These are phyloP conservation scores for Amyelois transitella DNA, from an alignment of 1,140 invertebrate genomes.

Conservation along the genomic window DNA sequence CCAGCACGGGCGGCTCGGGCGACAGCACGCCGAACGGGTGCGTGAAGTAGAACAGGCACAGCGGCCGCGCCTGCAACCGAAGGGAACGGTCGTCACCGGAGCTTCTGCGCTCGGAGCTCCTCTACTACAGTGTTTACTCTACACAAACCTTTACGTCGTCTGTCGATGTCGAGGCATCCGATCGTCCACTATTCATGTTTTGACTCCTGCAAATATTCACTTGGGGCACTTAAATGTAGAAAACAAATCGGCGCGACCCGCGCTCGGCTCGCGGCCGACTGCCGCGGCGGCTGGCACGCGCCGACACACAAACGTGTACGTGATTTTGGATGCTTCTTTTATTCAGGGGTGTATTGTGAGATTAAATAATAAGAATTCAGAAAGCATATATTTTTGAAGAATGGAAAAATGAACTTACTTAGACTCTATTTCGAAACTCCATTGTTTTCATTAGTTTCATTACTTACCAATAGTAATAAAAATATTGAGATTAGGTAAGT, in stretches of 20 bases:
- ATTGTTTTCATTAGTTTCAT: not conserved
- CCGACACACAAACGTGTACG: conserved; percentile 3
- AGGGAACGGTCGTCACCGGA: not conserved
- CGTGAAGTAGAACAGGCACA: conserved; percentile 71
- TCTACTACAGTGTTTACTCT: not conserved
- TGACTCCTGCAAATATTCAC: not conserved
- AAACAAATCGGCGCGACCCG: not conserved
- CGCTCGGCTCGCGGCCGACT: conserved; percentile 3
- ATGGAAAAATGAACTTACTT: not conserved
- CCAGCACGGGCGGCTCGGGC: conserved; percentile 54
- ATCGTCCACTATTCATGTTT: conserved; percentile 35
- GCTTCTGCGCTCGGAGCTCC: not conserved
- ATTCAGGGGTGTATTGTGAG: conserved; percentile 1
- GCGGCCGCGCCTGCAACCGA: conserved; percentile 52
- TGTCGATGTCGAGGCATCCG: conserved; percentile 57
- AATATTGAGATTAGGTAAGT: too few relatives aligned
- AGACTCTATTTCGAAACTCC: not conserved
- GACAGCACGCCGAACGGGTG: conserved; percentile 71
- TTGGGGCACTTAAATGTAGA: not conserved
- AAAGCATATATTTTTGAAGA: too few relatives aligned
- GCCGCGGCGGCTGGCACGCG: conserved; percentile 14
- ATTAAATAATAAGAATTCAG: too few relatives aligned
- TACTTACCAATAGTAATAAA: not conserved
- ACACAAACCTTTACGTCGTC: conserved; percentile 43
- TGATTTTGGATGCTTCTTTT: not conserved